Base-by-base conservation (phyloP, 2,888 invertebrate genomes). In the Piscicola geometra region DNA sequence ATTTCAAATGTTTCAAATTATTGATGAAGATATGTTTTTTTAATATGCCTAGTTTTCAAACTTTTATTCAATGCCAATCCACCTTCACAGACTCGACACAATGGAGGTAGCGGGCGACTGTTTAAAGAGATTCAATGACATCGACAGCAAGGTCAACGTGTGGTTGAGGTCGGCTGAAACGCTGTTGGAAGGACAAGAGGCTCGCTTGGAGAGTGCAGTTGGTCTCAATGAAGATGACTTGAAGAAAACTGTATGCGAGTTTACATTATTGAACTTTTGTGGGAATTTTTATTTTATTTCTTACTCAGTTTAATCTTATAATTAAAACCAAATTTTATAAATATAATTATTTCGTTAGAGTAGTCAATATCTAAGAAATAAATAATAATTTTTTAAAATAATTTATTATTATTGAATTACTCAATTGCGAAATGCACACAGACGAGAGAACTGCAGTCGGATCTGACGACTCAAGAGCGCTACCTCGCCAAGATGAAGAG, bases 81-180 rank as follows among this genome's bases (percentile, higher is more conserved):
- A 56, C 60, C n/a, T 21, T 18, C 5, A 5, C 60, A 56, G 33
- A 33, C 32, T 73, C 9, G 73, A 73, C 28, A 35, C n/a, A 64
- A 21, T 73, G n/a, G 73, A 73, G 41, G 35, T 36, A 28, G n/a
- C 52, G 35, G 56, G 64, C 2, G 73, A 73, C 36, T 73, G 64
- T 56, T 35, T 73, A 35, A 73, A 73, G 33, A 73, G 73, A 28
- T 56, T 64, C 21, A 35, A 73, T 15, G 73, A 56, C 64, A n/a
- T 73, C n/a, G 64, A 73, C 12, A 28, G n/a, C 33, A 47, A 73
- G 64, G 28, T 60, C 5, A 35, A 32, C 21, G 9, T 21, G n/a
- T 64, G 60, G 25, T 64, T 73, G 60, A 25, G 28, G 5, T 35
- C 33, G 1, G 36, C 52, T 35, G 71, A 71, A 32, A 28, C 15